Evolutionary conservation across 2,888 invertebrate genomes (phyloP).

Genomic region (Isoperla grammatica): DNA sequence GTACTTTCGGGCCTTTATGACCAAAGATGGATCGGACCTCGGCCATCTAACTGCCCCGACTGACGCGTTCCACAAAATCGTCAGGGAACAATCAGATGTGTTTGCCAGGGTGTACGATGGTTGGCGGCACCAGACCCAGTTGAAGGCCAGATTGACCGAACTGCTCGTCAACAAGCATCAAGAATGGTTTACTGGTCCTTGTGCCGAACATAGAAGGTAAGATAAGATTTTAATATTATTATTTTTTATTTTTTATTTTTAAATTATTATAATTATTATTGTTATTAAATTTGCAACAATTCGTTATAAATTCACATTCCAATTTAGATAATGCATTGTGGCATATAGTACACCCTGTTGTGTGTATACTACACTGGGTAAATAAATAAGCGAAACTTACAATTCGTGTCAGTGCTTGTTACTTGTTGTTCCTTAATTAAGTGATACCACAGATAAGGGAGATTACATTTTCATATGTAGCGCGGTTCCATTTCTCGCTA

Average conservation of each 20-base stretch:
- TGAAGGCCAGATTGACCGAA: neutral
- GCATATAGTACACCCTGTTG: too few relatives aligned
- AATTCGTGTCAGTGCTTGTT: too few relatives aligned
- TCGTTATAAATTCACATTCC: too few relatives aligned
- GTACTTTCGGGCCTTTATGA: slow-evolving; percentile 9
- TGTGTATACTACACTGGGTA: too few relatives aligned
- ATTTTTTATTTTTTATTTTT: neutral
- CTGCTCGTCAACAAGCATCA: neutral
- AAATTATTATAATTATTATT: too few relatives aligned
- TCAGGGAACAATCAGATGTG: neutral
- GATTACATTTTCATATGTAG: too few relatives aligned
- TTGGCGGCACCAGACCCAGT: neutral
- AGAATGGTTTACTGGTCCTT: slow-evolving; percentile 3
- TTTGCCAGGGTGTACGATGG: neutral
- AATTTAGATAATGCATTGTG: too few relatives aligned
- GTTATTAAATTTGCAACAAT: too few relatives aligned
- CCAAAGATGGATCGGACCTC: neutral
- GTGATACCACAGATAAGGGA: too few relatives aligned
- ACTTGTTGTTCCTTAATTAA: too few relatives aligned
- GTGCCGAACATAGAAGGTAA: neutral
- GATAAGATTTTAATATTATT: neutral
- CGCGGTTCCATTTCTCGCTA: too few relatives aligned
- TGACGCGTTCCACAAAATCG: neutral
- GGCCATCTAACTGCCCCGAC: neutral
- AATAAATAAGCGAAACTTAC: too few relatives aligned